Evolutionary conservation across 2,797 vertebrate genomes (phyloP).

Genomic region (Aselliscus stoliczkanus): DNA sequence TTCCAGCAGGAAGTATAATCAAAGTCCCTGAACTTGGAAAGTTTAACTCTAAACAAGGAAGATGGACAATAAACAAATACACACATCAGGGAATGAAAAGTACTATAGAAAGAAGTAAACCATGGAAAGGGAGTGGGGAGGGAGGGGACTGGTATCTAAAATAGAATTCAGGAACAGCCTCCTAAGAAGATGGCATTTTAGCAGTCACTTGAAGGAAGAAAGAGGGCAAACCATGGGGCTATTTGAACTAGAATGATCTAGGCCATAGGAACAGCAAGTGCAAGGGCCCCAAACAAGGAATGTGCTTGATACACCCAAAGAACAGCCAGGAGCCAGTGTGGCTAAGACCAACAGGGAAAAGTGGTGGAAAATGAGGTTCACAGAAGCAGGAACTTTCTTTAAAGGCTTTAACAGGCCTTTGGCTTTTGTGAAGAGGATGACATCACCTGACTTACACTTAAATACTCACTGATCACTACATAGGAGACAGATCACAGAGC

Average conservation of each 20-base stretch:
- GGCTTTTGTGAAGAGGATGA: neutral
- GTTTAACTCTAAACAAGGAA: neutral
- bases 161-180: neutral
- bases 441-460: neutral
- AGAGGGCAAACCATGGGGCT: neutral
- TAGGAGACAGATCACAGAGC: neutral
- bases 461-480: neutral
- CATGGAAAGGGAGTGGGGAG: neutral
- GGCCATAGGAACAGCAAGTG: neutral
- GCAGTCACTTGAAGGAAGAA: neutral
- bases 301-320: neutral
- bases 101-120: neutral
- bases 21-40: neutral
- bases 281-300: neutral
- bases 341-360: neutral
- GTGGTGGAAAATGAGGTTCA: neutral
- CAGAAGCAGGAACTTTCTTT: neutral
- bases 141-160: neutral
- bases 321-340: neutral
- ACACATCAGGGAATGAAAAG: neutral
- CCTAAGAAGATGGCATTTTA: neutral
- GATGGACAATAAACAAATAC: neutral
- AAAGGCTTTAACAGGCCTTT: neutral
- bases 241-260: neutral
- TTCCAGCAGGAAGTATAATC: neutral